Base-by-base conservation (phyloP, 2,113 vertebrate genomes). In the Psittacara wagleri region DNA sequence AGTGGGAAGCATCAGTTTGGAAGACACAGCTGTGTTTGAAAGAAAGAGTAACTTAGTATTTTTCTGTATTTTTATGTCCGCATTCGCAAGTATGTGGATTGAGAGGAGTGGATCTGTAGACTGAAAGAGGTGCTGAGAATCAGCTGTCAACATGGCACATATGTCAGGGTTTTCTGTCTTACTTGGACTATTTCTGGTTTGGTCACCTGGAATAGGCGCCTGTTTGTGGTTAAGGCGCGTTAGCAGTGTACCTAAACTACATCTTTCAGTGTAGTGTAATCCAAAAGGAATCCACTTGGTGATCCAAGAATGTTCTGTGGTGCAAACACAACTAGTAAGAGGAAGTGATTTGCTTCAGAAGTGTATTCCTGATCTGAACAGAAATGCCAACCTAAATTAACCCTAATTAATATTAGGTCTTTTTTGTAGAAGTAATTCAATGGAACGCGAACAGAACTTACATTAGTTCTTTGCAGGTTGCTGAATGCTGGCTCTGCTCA, bases 121-220 rank as follows among this genome's bases (percentile, higher is more conserved):
- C 57, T 59, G 59, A 80, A 80, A 70, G 49, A 66, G 27, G 4
- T 78, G 33, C 43, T 31, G 62, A 79, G 66, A 82, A 33, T 16
- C 13, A 49, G 41, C 28, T 16, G 35, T 61, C 9, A 55, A 14
- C 18, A 11, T 11, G 75, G 55, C 7, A 15, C 1, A 0, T 29
- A 27, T 27, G 46, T 79, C 52, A 55, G 48, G 29, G 6, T 6
- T 87, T 95, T 89, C 19, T n/a, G 23, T 74, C 51, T 39, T 81
- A 7, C 2, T 28, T 70, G 41, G 22, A 10, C 37, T n/a, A 0
- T 55, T 17, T 80, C 11, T 75, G 8, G 8, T 68, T 77, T 64
- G 13, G 15, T 51, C 48, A 72, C 43, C 37, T 66, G 41, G 17
- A 90, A 14, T 9, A 39, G 20, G 13, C 20, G 25, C 41, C 28